Base-by-base conservation (phyloP, 2,797 vertebrate genomes). In the Propithecus deckenii region DNA sequence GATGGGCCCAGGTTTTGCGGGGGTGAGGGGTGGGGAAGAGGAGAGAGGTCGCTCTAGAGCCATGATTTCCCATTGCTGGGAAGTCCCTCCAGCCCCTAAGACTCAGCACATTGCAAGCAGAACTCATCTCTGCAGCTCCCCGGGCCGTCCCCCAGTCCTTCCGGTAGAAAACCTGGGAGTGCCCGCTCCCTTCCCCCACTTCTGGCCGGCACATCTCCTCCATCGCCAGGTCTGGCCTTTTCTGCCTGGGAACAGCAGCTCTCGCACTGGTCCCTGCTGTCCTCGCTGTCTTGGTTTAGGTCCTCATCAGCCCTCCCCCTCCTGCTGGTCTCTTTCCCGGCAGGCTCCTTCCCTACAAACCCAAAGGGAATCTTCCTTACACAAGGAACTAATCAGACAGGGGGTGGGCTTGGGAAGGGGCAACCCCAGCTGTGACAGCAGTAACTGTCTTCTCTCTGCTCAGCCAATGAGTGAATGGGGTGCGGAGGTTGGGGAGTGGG, bases 391-490 rank as follows among this genome's bases (percentile, higher is more conserved):
- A 5, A 74, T 32, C 48, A 28, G 69, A 46, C 6, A 0, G 14
- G 41, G 13, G 46, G 17, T 74, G 69, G 69, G 9, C 28, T 74
- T 41, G 50, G 69, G 46, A 57, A 92, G 78, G 18, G 59, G 22
- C 59, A 46, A 7, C 17, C 13, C 15, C 35, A 46, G 48, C 20
- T 0, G 0, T 8, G n/a, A n/a, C 1, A 30, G 35, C 22, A 48
- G 76, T 8, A 88, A 30, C 4, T n/a, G 11, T 1, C 75, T 41
- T 89, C 75, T 61, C 55, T 59, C 67, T 22, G 30, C 12, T 67
- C 43, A 48, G 22, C 7, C 17, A 46, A 12, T 9, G 69, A 89
- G 12, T 1, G 8, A 11, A 7, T 13, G n/a, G 10, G 1, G 2
- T 7, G 3, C 10, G 17, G 5, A 12, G 32, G n/a, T 3, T 2